phyloP scores from a whole-genome alignment of 2,113 vertebrate genomes.

The Trichomycterus rosablanca region DNA sequence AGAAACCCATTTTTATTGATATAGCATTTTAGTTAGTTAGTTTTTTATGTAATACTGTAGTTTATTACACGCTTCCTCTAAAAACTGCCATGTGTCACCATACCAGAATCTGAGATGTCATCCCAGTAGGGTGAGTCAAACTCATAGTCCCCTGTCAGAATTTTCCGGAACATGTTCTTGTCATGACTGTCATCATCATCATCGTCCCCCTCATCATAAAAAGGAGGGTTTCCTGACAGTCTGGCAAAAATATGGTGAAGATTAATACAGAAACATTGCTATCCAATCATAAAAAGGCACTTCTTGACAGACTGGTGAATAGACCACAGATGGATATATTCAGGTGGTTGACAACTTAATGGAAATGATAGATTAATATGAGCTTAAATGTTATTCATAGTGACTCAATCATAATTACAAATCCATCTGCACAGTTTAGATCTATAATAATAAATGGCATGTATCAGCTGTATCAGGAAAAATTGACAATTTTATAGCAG shows the following conservation, averaged over 20 bases:
- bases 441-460: too few species aligned
- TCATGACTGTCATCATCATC: conserved; percentile 92
- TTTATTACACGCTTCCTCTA: too few species aligned
- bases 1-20: conserved; percentile 4
- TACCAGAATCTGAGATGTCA: conserved; percentile 96
- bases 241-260: conserved; percentile 52
- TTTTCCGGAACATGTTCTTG: conserved; percentile 96
- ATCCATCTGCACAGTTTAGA: too few species aligned
- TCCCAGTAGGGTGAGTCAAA: conserved; percentile 98
- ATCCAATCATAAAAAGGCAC: neutral
- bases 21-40: neutral
- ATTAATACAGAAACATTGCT: neutral
- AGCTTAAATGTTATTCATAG: too few species aligned
- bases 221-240: conserved; percentile 94
- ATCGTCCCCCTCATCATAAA: conserved; percentile 92
- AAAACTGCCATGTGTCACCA: too few species aligned
- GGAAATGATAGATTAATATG: too few species aligned
- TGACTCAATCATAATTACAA: too few species aligned
- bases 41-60: too few species aligned
- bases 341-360: too few species aligned
- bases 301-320: neutral
- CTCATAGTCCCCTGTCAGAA: conserved; percentile 92
- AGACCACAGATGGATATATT: too few species aligned
- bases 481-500: too few species aligned
- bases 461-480: too few species aligned